phyloP scores from a whole-genome alignment of 2,113 vertebrate genomes.

The Aegithalos caudatus region DNA sequence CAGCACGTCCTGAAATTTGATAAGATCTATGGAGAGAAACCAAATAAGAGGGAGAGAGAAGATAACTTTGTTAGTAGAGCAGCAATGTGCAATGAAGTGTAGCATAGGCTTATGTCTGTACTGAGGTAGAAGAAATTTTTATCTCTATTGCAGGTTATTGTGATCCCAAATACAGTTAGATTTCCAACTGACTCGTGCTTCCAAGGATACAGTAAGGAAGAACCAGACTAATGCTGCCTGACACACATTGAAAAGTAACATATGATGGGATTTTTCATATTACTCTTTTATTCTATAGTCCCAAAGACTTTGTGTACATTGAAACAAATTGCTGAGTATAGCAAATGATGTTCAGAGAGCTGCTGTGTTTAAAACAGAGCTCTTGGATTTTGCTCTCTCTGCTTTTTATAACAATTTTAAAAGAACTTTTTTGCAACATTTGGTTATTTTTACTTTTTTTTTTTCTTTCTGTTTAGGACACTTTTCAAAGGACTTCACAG shows the following conservation, averaged over 20 bases:
- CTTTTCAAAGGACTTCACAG: not conserved
- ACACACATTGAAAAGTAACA: not conserved
- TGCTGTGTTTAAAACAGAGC: not conserved
- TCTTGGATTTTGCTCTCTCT: not conserved
- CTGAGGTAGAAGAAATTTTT: not conserved
- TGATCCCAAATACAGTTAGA: not conserved
- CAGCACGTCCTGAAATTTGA: not conserved
- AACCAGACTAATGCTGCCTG: not conserved
- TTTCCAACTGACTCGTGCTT: not conserved
- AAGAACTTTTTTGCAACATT: not conserved
- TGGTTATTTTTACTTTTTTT: not conserved
- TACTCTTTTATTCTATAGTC: not conserved
- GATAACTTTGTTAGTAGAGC: not conserved
- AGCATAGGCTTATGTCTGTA: not conserved
- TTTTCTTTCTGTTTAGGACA: not conserved
- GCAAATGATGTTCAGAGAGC: not conserved
- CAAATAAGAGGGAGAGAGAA: not conserved
- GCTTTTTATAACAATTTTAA: not conserved
- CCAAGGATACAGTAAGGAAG: not conserved
- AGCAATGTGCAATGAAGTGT: not conserved
- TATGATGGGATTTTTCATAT: not conserved
- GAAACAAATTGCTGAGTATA: slow-evolving; percentile 19
- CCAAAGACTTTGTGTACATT: not conserved
- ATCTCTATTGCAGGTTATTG: not conserved
- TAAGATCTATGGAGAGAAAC: not conserved